Base-by-base conservation (phyloP, 1,140 invertebrate genomes). In the Drosophila obscura region DNA sequence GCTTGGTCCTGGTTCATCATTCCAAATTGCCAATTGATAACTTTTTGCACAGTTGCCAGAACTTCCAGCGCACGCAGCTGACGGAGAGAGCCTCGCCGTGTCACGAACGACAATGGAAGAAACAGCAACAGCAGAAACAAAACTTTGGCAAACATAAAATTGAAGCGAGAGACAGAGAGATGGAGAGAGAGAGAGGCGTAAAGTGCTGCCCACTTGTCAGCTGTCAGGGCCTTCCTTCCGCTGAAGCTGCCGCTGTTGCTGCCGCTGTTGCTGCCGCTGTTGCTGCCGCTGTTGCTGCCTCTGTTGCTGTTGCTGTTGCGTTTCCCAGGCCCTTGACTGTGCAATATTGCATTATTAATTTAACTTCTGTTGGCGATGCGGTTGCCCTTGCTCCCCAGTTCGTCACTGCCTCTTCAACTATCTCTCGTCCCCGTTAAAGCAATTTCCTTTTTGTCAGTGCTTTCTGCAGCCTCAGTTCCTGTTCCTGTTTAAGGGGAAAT, bases 301-400 rank as follows among this genome's bases (percentile, higher is more conserved):
- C n/a, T n/a, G n/a, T n/a, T n/a, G n/a, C n/a, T n/a, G n/a, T 16
- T 57, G 39, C 58, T 63, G 65, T 44, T 74, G 39, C 64, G 45
- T 35, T 73, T 61, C 35, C 68, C 73, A 62, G 28, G 24, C 50
- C 52, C 69, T 51, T 41, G 59, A 71, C 49, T 73, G 69, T 73
- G 69, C 72, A 74, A 64, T 75, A 68, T 61, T 51, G 62, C 63
- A 66, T 55, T 73, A 56, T 67, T 61, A 78, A 74, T 83, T 74
- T 49, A 65, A 74, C 61, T 74, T 73, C 59, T 49, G 51, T 13
- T 41, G 22, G 35, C 16, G 35, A 35, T 69, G 66, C 62, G 66
- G 66, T 67, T 55, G 11, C 61, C 46, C 58, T 26, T 26, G 5
- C 8, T 19, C 15, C 35, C 4, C 11, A 39, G 9, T 16, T 8